Conservation (phyloP, 1,140 invertebrate species). For the Nixonia krombeini region DNA sequence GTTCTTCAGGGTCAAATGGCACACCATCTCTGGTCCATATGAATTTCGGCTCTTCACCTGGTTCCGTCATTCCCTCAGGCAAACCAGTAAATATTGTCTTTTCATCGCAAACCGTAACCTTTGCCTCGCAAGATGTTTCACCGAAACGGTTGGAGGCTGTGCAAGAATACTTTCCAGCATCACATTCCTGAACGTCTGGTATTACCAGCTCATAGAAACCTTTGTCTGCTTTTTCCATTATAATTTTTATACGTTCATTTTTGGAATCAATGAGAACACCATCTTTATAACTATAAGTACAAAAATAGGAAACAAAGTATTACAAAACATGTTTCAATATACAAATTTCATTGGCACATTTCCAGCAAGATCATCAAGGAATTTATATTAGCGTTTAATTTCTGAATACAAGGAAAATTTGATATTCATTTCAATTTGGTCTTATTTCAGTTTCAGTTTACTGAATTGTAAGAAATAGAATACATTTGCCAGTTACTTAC, state of each 20-base stretch:
- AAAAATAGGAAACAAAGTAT: no score
- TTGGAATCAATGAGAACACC: slow-evolving; percentile 78
- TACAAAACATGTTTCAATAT: no score
- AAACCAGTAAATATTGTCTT: slow-evolving; percentile 86
- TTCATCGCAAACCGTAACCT: slow-evolving; percentile 86
- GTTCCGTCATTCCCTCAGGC: slow-evolving; percentile 77
- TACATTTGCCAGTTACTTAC: no score
- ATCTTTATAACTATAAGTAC: slow-evolving; percentile 84
- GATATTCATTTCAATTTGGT: no score
- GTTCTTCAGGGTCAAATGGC: slow-evolving; percentile 91
- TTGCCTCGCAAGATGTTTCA: slow-evolving; percentile 81
- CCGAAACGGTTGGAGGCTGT: slow-evolving; percentile 89
- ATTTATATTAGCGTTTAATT: no score
- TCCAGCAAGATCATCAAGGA: no score
- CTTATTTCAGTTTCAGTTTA: no score
- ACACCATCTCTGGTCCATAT: slow-evolving; percentile 92
- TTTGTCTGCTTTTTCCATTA: slow-evolving; percentile 81
- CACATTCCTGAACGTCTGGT: slow-evolving; percentile 81
- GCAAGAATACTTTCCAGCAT: slow-evolving; percentile 92
- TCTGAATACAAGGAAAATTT: no score
- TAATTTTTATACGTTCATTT: slow-evolving; percentile 81
- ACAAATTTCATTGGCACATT: no score
- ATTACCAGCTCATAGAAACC: slow-evolving; percentile 95
- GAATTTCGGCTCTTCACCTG: slow-evolving; percentile 86
- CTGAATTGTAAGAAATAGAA: no score